Conservation (phyloP, 2,888 invertebrate genomes). For the Hemistola chrysoprasaria region DNA sequence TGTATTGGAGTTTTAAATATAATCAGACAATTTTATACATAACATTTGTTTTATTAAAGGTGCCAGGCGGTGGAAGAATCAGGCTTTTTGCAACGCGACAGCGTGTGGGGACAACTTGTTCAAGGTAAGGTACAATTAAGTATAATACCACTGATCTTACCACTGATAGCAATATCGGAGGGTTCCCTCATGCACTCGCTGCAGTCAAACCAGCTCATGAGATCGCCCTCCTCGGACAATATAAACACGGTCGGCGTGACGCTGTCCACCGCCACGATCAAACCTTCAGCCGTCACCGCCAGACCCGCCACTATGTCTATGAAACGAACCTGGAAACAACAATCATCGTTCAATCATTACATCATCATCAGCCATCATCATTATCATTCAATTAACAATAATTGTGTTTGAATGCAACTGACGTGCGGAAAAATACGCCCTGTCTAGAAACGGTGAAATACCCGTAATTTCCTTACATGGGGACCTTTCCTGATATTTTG, state of each 20-base stretch:
- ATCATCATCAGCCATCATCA: not conserved
- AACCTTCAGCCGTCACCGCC: slow-evolving; percentile 95
- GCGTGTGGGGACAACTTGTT: too few relatives aligned
- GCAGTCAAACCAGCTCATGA: slow-evolving; percentile 98
- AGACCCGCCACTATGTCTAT: slow-evolving; percentile 96
- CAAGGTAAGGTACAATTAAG: slow-evolving; percentile 15
- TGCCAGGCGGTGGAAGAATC: too few relatives aligned
- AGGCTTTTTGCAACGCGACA: too few relatives aligned
- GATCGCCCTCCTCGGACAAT: slow-evolving; percentile 94
- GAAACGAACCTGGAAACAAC: slow-evolving; percentile 81
- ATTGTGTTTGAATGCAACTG: too few relatives aligned
- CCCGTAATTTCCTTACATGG: too few relatives aligned
- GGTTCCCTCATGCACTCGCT: slow-evolving; percentile 99
- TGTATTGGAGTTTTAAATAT: too few relatives aligned
- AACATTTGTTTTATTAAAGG: too few relatives aligned
- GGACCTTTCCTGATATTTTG: too few relatives aligned
- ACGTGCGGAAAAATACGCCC: too few relatives aligned
- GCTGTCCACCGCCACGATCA: slow-evolving; percentile 98
- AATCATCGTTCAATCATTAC: not conserved
- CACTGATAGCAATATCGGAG: slow-evolving; percentile 97
- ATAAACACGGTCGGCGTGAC: slow-evolving; percentile 98
- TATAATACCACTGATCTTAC: slow-evolving; percentile 68
- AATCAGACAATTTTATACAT: too few relatives aligned
- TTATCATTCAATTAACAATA: too few relatives aligned
- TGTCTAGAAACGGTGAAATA: too few relatives aligned